Percentiles rank a stretch among this genome's conserved stretches.
These are phyloP conservation scores for Aricia agestis DNA, from an alignment of 1,140 invertebrate species.

Conservation along the genomic window DNA sequence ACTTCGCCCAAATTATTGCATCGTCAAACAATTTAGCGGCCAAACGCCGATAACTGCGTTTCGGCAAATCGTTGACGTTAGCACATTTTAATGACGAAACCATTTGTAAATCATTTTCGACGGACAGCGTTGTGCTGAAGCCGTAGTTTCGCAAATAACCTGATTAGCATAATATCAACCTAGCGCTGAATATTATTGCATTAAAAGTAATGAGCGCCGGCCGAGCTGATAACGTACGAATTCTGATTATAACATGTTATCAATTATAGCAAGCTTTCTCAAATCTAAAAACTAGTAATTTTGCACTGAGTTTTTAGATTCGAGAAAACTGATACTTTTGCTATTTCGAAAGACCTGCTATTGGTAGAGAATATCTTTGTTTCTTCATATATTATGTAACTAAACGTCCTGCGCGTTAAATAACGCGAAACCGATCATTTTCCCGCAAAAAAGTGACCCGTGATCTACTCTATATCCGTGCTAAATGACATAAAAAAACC, in stretches of 20 bases:
- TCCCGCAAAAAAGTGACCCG: too few species aligned
- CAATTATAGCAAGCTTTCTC: too few species aligned
- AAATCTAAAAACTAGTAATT: too few species aligned
- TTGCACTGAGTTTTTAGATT: too few species aligned
- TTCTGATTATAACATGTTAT: neutral
- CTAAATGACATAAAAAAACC: too few species aligned
- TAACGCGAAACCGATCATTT: too few species aligned
- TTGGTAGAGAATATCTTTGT: too few species aligned
- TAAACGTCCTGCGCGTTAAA: too few species aligned
- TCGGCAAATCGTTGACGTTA: conserved; percentile 16
- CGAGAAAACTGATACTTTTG: too few species aligned
- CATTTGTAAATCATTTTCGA: conserved; percentile 20
- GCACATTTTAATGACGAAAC: conserved; percentile 16
- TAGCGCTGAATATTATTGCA: conserved; percentile 18
- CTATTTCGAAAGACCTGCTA: too few species aligned
- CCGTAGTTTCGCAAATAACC: conserved; percentile 25
- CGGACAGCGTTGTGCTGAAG: conserved; percentile 14
- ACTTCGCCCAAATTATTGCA: neutral
- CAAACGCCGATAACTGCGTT: conserved; percentile 15
- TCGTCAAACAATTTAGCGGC: neutral
- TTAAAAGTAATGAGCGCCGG: conserved; percentile 14
- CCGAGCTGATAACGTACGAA: neutral
- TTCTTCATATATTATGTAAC: too few species aligned
- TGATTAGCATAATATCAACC: conserved; percentile 23
- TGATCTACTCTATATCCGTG: too few species aligned